Base-by-base conservation (phyloP, 2,113 vertebrate species). In the Aviceda subcristata region DNA sequence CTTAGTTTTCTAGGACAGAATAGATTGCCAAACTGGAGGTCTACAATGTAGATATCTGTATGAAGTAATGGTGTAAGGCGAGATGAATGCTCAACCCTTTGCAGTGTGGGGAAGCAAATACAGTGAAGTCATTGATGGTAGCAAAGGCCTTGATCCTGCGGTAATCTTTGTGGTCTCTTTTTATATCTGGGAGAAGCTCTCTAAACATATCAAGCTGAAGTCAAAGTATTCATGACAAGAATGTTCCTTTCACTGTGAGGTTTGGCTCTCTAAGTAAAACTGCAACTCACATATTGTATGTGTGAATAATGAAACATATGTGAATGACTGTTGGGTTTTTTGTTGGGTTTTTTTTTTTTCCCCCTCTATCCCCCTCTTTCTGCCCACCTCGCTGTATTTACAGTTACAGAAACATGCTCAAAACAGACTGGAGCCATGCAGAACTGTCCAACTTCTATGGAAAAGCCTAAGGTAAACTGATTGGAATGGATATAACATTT, bases 391-490 rank as follows among this genome's bases (percentile, higher is more conserved):
- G 2, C 84, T 76, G 57, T 95, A 59, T 77, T 85, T 96, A 53
- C 20, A 62, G 80, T 78, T 96, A 78, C 94, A 98, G 98, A 98
- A 97, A 97, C 55, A 39, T 38, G 55, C 78, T 63, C 96, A 93
- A 94, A 93, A 72, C 84, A 94, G 93, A 88, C 88, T 86, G 95
- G 38, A 94, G 63, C 75, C 73, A 94, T 78, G 66, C 45, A 96
- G 56, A 97, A 86, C 48, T 72, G 56, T 82, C 56, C 90, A 78
- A 34, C 88, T 94, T 76, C 92, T 90, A 53, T 76, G 86, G 94
- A 97, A 68, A 95, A 94, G 63, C 29, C 79, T 43, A 96, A 97
- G 97, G 98, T 98, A 98, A 98, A 91, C 48, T 63, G 45, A 55
- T 32, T 51, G 24, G 38, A 84, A 84, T 55, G 4, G 27, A 45